Percentiles rank a stretch among this genome's conserved stretches.
phyloP scores from a whole-genome alignment of 2,797 vertebrate species.

The Avahi laniger region DNA sequence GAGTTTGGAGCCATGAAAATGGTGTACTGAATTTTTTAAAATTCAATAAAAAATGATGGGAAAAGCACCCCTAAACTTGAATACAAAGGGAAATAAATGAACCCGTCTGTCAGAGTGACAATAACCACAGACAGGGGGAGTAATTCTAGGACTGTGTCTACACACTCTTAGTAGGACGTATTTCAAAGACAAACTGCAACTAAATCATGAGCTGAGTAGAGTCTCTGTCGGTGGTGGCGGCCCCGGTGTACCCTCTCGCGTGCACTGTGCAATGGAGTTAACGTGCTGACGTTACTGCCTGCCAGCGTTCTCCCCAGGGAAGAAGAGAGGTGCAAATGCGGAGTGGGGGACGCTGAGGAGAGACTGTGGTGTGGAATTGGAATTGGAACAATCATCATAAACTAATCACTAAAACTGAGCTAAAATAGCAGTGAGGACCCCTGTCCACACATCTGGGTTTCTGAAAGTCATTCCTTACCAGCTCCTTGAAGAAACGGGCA shows the following conservation, averaged over 20 bases:
- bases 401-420: neutral
- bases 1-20: neutral
- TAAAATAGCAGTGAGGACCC: neutral
- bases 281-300: neutral
- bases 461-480: neutral
- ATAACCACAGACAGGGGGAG: neutral
- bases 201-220: neutral
- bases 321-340: neutral
- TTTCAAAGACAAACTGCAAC: neutral
- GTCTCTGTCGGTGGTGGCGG: neutral
- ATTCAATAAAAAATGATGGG: neutral
- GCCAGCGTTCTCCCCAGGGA: neutral
- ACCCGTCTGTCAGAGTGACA: neutral
- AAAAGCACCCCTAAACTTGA: neutral
- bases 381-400: neutral
- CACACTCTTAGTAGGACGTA: neutral
- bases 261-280: neutral
- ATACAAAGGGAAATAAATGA: neutral
- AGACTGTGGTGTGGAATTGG: neutral
- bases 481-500: neutral
- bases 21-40: neutral
- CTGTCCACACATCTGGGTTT: neutral
- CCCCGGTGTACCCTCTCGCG: accelerated
- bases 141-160: neutral
- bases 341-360: neutral